phyloP scores from a whole-genome alignment of 1,140 invertebrate genomes.

The fruit fly (Drosophila melanogaster) region DNA sequence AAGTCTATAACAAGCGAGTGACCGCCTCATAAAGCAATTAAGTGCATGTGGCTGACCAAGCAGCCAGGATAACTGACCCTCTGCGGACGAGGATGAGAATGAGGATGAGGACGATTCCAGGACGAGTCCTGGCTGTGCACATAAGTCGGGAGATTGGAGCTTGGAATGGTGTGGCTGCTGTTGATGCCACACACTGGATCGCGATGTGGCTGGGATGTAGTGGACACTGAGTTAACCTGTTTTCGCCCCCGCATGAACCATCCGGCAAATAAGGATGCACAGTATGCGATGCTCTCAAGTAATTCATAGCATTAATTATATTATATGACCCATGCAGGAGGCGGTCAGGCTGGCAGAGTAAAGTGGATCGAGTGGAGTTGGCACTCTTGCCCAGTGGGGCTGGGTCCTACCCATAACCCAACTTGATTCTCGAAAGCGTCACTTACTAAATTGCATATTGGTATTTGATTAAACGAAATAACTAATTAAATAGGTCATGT shows the following conservation, averaged over 20 bases:
- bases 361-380: neutral
- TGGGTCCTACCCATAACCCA: no score
- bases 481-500: no score
- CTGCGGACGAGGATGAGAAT: neutral
- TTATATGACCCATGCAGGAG: slow-evolving; percentile 56
- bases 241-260: slow-evolving; percentile 1
- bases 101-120: neutral
- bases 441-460: no score
- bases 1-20: slow-evolving; percentile 81
- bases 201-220: neutral
- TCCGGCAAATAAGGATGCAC: neutral
- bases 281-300: slow-evolving; percentile 53
- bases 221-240: neutral
- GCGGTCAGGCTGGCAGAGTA: neutral
- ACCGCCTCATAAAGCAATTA: slow-evolving; percentile 82
- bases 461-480: no score
- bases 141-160: neutral
- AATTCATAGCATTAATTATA: slow-evolving; percentile 81
- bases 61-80: slow-evolving; percentile 48
- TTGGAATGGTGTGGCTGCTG: neutral
- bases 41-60: slow-evolving; percentile 81
- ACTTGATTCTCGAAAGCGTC: no score
- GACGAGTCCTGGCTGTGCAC: neutral
- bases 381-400: no score
- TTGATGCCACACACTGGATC: neutral